A percentile compares a stretch with the other conserved stretches of the same genome.
Evolutionary conservation across 2,797 vertebrate genomes (phyloP).

Genomic region (Sebastes wilsoni): DNA sequence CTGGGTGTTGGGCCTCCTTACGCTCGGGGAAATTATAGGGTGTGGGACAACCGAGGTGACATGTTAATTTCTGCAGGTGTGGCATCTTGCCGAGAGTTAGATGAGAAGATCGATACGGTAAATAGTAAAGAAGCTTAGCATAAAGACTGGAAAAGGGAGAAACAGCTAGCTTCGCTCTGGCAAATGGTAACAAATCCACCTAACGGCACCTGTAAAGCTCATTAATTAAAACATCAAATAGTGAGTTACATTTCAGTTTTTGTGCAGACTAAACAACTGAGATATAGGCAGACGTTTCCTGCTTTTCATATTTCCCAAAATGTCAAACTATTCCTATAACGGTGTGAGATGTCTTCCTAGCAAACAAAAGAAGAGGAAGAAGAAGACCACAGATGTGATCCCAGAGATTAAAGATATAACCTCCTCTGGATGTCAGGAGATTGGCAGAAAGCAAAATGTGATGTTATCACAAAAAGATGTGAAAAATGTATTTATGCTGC

Average conservation of each 20-base stretch:
- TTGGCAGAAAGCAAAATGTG: neutral
- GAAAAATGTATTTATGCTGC: neutral
- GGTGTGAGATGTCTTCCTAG: neutral
- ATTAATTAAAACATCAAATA: neutral
- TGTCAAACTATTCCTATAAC: neutral
- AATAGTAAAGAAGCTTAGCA: neutral
- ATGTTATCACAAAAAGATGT: neutral
- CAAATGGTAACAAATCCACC: neutral
- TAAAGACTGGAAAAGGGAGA: neutral
- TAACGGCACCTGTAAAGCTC: neutral
- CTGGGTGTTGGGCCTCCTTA: conserved; percentile 1
- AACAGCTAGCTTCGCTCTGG: neutral
- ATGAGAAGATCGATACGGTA: neutral
- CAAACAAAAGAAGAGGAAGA: neutral
- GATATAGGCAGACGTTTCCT: neutral
- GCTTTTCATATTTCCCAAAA: neutral
- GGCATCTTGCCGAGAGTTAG: neutral
- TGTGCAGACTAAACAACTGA: neutral
- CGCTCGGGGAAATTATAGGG: conserved; percentile 32
- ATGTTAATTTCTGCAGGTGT: conserved; percentile 28
- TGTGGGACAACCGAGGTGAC: neutral
- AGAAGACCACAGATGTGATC: neutral
- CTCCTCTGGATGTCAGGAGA: neutral
- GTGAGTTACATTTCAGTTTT: neutral
- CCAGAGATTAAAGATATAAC: neutral